Percentiles rank a stretch among this genome's conserved stretches.
Evolutionary conservation across 2,797 vertebrate species (phyloP).

Genomic region (Sitta carolinensis): DNA sequence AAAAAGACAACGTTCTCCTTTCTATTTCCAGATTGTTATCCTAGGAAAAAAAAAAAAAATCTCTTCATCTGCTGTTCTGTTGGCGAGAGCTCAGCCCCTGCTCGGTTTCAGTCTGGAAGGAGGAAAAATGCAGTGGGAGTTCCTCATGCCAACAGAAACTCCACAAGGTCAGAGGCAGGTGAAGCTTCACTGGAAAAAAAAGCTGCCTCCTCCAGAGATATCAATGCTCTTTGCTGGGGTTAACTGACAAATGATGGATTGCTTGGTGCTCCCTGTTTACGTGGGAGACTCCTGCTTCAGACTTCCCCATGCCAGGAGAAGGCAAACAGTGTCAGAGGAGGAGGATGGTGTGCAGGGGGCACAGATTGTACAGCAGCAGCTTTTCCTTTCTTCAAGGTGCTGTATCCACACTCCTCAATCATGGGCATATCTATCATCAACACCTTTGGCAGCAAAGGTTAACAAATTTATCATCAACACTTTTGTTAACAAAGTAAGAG

Average conservation of each 20-base stretch:
- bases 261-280: not conserved
- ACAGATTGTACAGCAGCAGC: not conserved
- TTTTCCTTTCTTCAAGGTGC: not conserved
- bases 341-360: not conserved
- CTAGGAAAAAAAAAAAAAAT: not conserved
- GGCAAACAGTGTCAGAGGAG: not conserved
- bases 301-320: not conserved
- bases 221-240: not conserved
- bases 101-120: not conserved
- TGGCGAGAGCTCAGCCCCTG: not conserved
- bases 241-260: not conserved
- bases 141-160: not conserved
- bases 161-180: not conserved
- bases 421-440: accelerated
- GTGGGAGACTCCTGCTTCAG: not conserved
- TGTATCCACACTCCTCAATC: not conserved
- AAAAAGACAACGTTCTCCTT: not conserved
- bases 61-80: not conserved
- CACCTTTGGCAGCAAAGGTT: not conserved
- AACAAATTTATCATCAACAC: not conserved
- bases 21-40: not conserved
- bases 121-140: not conserved
- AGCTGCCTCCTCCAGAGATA: not conserved
- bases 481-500: not conserved
- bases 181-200: not conserved